These are phyloP conservation scores for Onychorhynchus coronatus DNA, from an alignment of 2,113 vertebrate species.

Conservation along the genomic window DNA sequence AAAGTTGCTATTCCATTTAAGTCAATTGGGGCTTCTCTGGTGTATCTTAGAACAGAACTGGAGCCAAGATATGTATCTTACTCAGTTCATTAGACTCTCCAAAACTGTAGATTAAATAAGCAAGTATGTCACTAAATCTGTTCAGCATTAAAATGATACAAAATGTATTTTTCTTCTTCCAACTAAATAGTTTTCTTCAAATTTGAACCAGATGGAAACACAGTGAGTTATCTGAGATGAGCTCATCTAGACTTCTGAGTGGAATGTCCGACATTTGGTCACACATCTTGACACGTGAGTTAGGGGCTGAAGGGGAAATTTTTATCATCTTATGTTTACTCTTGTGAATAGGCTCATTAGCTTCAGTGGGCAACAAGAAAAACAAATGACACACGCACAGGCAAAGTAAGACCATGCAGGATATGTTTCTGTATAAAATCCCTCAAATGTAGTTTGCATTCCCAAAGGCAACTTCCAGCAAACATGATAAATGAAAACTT, in stretches of 20 bases:
- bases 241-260: constrained; percentile 69
- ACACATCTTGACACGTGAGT: constrained; percentile 45
- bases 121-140: constrained; percentile 76
- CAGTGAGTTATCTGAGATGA: constrained; percentile 73
- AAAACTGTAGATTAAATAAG: constrained; percentile 72
- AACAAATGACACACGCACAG: neutral
- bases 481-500: neutral
- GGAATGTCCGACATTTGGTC: constrained; percentile 67
- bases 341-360: constrained; percentile 29
- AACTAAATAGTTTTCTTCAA: constrained; percentile 74
- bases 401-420: neutral
- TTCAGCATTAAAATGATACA: constrained; percentile 78
- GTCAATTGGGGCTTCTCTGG: constrained; percentile 29
- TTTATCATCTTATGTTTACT: constrained; percentile 40
- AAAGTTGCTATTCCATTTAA: constrained; percentile 45
- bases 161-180: constrained; percentile 76
- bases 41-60: constrained; percentile 21
- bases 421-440: neutral
- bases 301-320: constrained; percentile 25
- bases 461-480: neutral
- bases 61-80: constrained; percentile 58
- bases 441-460: neutral
- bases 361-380: neutral
- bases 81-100: constrained; percentile 71
- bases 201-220: constrained; percentile 77